Conservation (phyloP, 2,113 vertebrate species). For the Psophia crepitans region DNA sequence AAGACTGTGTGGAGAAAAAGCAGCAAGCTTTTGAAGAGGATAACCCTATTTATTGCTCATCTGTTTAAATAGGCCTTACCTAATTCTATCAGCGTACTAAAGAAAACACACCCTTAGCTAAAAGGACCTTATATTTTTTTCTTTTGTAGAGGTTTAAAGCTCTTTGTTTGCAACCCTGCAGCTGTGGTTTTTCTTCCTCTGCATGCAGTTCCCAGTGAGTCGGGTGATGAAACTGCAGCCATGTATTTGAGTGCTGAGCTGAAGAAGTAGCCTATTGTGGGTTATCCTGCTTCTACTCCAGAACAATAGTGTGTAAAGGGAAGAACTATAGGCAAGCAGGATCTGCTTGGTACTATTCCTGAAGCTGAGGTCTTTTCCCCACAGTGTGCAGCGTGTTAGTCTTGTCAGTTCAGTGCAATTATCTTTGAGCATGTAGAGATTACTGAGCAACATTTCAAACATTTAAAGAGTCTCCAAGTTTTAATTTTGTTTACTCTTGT, state of each 20-base stretch:
- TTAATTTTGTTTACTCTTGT: not conserved
- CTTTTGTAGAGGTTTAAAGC: not conserved
- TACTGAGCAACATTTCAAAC: not conserved
- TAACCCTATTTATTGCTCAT: not conserved
- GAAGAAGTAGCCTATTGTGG: not conserved
- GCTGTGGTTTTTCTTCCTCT: not conserved
- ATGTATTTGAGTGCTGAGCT: not conserved
- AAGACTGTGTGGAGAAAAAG: not conserved
- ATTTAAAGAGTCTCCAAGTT: not conserved
- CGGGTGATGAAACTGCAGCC: not conserved
- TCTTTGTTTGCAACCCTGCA: not conserved
- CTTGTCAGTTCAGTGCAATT: not conserved
- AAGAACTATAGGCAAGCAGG: not conserved
- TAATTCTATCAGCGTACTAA: not conserved
- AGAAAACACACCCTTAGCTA: not conserved
- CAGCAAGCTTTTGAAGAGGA: not conserved
- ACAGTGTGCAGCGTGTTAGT: not conserved
- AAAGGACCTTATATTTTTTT: not conserved
- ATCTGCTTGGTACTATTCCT: not conserved
- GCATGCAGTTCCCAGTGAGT: not conserved
- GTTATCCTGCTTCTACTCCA: not conserved
- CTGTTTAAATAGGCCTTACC: not conserved
- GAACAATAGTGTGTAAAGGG: not conserved
- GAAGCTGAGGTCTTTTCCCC: not conserved
- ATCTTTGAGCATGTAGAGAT: not conserved